These are phyloP conservation scores for Cacatua alba DNA, from an alignment of 2,113 vertebrate genomes.

Conservation along the genomic window DNA sequence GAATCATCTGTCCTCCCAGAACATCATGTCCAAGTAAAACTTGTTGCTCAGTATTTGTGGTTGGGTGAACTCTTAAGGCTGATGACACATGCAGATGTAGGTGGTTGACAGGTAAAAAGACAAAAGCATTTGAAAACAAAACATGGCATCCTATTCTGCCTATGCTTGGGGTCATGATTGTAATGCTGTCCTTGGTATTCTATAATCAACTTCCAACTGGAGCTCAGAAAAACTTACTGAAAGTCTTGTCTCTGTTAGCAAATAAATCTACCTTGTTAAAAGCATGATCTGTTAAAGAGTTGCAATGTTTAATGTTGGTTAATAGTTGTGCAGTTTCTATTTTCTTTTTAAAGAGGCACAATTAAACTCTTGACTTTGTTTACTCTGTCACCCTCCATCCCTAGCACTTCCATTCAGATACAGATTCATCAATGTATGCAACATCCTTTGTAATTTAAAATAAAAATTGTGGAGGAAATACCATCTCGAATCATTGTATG, in stretches of 20 bases:
- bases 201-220: slow-evolving; percentile 83
- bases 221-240: slow-evolving; percentile 90
- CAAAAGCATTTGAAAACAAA: slow-evolving; percentile 44
- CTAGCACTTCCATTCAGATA: slow-evolving; percentile 80
- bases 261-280: slow-evolving; percentile 91
- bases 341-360: slow-evolving; percentile 82
- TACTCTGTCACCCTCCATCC: slow-evolving; percentile 77
- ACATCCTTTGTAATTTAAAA: slow-evolving; percentile 87
- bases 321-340: slow-evolving; percentile 89
- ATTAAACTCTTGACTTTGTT: slow-evolving; percentile 76
- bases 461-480: slow-evolving; percentile 79
- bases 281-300: slow-evolving; percentile 93
- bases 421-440: slow-evolving; percentile 84
- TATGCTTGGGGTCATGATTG: slow-evolving; percentile 70
- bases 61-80: slow-evolving; percentile 56
- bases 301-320: slow-evolving; percentile 93
- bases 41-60: slow-evolving; percentile 47
- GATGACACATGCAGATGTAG: slow-evolving; percentile 17
- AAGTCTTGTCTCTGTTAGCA: slow-evolving; percentile 92
- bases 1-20: neutral
- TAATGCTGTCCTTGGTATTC: slow-evolving; percentile 73
- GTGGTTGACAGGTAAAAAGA: slow-evolving; percentile 22
- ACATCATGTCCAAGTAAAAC: neutral
- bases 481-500: slow-evolving; percentile 56
- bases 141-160: slow-evolving; percentile 68